Evolutionary conservation across 1,140 invertebrate species (phyloP).

Genomic region (Orius insidiosus): DNA sequence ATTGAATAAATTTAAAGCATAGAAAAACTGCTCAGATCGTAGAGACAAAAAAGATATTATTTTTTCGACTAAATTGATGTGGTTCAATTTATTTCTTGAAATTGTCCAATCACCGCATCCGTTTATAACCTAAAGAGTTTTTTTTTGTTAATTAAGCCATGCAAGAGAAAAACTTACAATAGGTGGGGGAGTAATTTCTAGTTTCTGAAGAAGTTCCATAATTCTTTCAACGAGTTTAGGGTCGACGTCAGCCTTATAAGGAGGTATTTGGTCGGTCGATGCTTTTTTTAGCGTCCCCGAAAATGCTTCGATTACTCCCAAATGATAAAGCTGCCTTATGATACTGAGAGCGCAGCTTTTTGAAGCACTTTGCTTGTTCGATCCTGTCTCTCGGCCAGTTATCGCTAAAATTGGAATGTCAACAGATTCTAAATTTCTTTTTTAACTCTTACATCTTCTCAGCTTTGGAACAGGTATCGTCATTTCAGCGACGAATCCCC

Average conservation of each 20-base stretch:
- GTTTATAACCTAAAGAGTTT: too few species aligned
- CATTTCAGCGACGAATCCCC: slow-evolving; percentile 88
- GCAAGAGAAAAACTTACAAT: too few species aligned
- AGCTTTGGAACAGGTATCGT: slow-evolving; percentile 66
- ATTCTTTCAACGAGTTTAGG: slow-evolving; percentile 47
- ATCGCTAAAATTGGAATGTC: slow-evolving; percentile 33
- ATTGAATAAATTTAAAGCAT: too few species aligned
- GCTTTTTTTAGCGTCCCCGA: slow-evolving; percentile 71
- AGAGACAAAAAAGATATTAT: too few species aligned
- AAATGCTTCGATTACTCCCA: slow-evolving; percentile 81
- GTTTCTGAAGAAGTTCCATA: slow-evolving; percentile 38
- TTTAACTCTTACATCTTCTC: slow-evolving; percentile 43
- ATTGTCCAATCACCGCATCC: too few species aligned
- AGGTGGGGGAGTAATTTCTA: slow-evolving; percentile 31
- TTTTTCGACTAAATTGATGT: too few species aligned
- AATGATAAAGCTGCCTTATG: slow-evolving; percentile 85
- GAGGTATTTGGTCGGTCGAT: slow-evolving; percentile 44
- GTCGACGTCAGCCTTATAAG: slow-evolving; percentile 60
- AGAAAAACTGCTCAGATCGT: too few species aligned
- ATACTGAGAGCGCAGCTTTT: slow-evolving; percentile 91
- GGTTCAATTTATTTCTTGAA: too few species aligned
- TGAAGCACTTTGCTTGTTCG: slow-evolving; percentile 90
- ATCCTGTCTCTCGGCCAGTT: slow-evolving; percentile 75
- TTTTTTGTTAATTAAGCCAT: too few species aligned
- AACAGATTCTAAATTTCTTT: neutral